A percentile compares a stretch with the other conserved stretches of the same genome.
phyloP scores from a whole-genome alignment of 2,888 invertebrate genomes.

The Mystacides longicornis region DNA sequence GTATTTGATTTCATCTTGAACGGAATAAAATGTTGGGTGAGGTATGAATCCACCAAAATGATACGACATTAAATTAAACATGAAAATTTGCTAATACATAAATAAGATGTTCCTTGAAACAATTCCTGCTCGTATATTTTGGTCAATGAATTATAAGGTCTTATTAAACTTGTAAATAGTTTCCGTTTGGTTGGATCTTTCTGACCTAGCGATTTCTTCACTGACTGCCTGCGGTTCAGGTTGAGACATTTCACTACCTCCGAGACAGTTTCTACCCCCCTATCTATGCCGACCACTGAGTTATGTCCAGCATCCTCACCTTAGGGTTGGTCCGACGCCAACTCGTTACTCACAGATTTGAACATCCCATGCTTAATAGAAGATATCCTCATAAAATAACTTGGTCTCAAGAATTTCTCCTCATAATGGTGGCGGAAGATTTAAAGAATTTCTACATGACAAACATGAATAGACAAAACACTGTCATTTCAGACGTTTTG shows the following conservation, averaged over 20 bases:
- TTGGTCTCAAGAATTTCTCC: too few species aligned
- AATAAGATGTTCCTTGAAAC: too few species aligned
- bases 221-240: conserved; percentile 10
- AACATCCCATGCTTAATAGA: background rate
- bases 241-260: conserved; percentile 9
- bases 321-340: conserved; percentile 19
- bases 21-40: too few species aligned
- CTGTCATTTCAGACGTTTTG: too few species aligned
- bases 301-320: conserved; percentile 24
- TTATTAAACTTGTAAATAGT: background rate
- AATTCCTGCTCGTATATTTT: background rate
- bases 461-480: too few species aligned
- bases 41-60: too few species aligned
- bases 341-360: conserved; percentile 15
- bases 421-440: too few species aligned
- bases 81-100: too few species aligned
- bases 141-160: background rate
- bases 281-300: conserved; percentile 18
- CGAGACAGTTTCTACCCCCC: conserved; percentile 9
- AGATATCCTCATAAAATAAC: too few species aligned
- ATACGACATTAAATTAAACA: too few species aligned
- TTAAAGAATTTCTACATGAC: too few species aligned
- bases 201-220: background rate
- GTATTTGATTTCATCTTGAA: too few species aligned
- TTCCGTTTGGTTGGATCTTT: background rate